Conservation (phyloP, 2,888 invertebrate genomes). For the Lepas anatifera region DNA sequence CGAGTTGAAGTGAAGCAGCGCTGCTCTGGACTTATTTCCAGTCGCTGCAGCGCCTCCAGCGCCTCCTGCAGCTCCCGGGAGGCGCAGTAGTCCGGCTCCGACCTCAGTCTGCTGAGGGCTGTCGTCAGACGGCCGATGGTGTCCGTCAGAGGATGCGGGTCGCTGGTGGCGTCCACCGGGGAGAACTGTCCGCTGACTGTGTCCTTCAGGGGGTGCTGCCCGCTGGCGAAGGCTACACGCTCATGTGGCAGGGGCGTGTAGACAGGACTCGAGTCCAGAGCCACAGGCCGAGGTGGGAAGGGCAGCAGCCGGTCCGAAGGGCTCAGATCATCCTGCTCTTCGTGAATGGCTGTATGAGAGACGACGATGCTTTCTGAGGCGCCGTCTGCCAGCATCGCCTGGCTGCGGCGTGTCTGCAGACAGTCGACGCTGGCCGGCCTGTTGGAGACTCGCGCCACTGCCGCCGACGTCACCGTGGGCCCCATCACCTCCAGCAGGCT, state of each 20-base stretch:
- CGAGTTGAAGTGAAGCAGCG: no score
- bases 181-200: no score
- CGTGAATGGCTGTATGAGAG: no score
- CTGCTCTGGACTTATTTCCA: not conserved
- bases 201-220: no score
- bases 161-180: no score
- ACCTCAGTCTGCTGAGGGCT: not conserved
- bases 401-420: not conserved
- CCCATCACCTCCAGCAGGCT: not conserved
- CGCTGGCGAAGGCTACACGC: not conserved
- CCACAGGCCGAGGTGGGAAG: not conserved
- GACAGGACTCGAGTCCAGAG: not conserved
- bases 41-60: not conserved
- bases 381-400: not conserved
- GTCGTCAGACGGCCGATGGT: not conserved
- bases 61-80: conserved; percentile 2
- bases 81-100: not conserved
- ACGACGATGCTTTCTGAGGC: not conserved
- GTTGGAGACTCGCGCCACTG: no score
- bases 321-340: no score
- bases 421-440: not conserved
- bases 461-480: not conserved
- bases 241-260: not conserved
- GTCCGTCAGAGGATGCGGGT: not conserved
- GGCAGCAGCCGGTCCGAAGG: no score